phyloP scores from a whole-genome alignment of 2,797 vertebrate species.

The Sebastolobus altivelis region DNA sequence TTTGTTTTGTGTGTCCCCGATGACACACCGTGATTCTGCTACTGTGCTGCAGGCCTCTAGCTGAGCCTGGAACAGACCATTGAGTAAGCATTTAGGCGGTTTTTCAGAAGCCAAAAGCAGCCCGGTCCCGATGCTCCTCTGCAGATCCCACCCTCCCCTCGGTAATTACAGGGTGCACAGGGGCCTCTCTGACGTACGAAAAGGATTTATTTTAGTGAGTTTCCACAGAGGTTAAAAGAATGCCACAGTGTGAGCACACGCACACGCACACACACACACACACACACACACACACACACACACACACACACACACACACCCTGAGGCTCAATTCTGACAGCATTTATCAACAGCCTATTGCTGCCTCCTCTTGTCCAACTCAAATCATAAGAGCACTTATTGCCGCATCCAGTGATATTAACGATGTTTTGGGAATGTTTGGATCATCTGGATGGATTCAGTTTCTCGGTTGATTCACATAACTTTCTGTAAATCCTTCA shows the following conservation, averaged over 20 bases:
- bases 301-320: constrained; percentile 40
- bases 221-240: constrained; percentile 90
- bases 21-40: constrained; percentile 63
- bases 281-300: constrained; percentile 28
- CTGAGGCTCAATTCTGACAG: constrained; percentile 71
- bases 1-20: constrained; percentile 45
- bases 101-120: constrained; percentile 79
- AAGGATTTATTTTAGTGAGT: constrained; percentile 90
- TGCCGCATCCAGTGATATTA: constrained; percentile 37
- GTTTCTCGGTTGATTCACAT: not conserved
- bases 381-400: constrained; percentile 51
- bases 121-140: constrained; percentile 72
- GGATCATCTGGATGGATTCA: not conserved
- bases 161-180: constrained; percentile 87
- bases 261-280: constrained; percentile 50
- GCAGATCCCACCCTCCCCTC: constrained; percentile 77
- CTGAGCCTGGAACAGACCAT: constrained; percentile 69
- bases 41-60: constrained; percentile 62
- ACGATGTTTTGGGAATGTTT: constrained; percentile 19
- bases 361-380: constrained; percentile 52
- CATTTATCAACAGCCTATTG: constrained; percentile 76
- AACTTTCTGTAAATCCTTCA: constrained; percentile 14
- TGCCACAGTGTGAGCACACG: constrained; percentile 78
- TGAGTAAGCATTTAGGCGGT: constrained; percentile 78
- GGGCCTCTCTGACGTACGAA: constrained; percentile 87